Percentiles rank a stretch among this genome's conserved stretches.
These are phyloP conservation scores for Chlorodrepanis virens DNA, from an alignment of 2,113 vertebrate species.

Conservation along the genomic window DNA sequence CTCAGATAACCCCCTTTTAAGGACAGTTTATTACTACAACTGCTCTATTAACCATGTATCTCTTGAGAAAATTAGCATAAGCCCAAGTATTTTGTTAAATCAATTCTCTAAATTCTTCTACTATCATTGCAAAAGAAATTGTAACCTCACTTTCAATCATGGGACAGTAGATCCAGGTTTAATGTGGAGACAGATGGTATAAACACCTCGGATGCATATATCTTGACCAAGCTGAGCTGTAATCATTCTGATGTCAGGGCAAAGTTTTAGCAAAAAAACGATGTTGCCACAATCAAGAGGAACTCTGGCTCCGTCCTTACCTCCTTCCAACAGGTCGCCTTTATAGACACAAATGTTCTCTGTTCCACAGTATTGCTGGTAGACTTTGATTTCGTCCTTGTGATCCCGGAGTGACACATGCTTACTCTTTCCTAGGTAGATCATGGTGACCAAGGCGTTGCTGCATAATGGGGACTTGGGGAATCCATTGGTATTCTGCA, in stretches of 20 bases:
- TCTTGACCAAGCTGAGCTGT: constrained; percentile 26
- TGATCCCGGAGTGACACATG: constrained; percentile 76
- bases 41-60: constrained; percentile 40
- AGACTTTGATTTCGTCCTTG: constrained; percentile 87
- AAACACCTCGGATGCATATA: constrained; percentile 20
- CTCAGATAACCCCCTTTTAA: constrained; percentile 13
- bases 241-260: constrained; percentile 30
- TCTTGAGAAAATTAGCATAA: constrained; percentile 47
- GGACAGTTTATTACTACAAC: not conserved
- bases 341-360: constrained; percentile 93
- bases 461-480: constrained; percentile 76
- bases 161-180: constrained; percentile 46
- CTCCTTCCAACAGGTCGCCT: constrained; percentile 85
- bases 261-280: constrained; percentile 2
- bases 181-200: constrained; percentile 35
- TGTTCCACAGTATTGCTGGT: constrained; percentile 94
- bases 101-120: constrained; percentile 28
- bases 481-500: constrained; percentile 74
- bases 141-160: constrained; percentile 35
- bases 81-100: constrained; percentile 34
- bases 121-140: constrained; percentile 24
- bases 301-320: constrained; percentile 65
- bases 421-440: constrained; percentile 85
- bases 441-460: constrained; percentile 82
- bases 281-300: not conserved